Base-by-base conservation (phyloP, 2,888 invertebrate genomes). In the Molorchus minor region DNA sequence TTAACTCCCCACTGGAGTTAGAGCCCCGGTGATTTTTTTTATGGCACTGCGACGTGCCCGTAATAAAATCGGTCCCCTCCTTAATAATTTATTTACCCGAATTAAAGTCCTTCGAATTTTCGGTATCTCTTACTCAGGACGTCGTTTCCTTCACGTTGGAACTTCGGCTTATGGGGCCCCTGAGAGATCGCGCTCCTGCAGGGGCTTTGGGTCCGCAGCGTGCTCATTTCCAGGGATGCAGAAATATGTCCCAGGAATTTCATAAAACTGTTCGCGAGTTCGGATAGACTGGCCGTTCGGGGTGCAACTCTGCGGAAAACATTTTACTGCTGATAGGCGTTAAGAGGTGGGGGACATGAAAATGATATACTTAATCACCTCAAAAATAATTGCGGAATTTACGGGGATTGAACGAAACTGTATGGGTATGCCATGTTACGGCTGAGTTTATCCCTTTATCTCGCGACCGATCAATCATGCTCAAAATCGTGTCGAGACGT, bases 111-210 rank as follows among this genome's bases (percentile, higher is more conserved):
- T 35, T 58, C 56, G 47, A 58, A 46, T 52, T 58, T 56, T 29
- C 13, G 25, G n/a, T n/a, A n/a, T 45, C 44, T 43, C 47, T 47
- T 43, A 52, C 52, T 43, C 35, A 47, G 43, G 58, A 58, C 45
- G 30, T 44, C 56, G 55, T 58, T 51, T 58, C 56, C 55, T 58
- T 62, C 46, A 46, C 54, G 38, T 41, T 53, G 56, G 56, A 62
- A 56, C 53, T 62, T 58, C 45, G 17, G 59, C 33, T 62, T 62
- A 56, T 56, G 54, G 44, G 52, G 44, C 62, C 59, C 62, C 7
- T 25, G 62, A 54, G 62, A 49, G 54, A 19, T 35, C 36, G 15
- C 33, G 30, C 45, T 36, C 33, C 36, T 20, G 29, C 17, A 29
- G 35, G 54, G 54, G 54, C 44, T 55, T 55, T 33, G 43, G 45